Percentiles rank a stretch among this genome's conserved stretches.
Conservation (phyloP, 2,888 invertebrate species). For the Ochlodes sylvanus region DNA sequence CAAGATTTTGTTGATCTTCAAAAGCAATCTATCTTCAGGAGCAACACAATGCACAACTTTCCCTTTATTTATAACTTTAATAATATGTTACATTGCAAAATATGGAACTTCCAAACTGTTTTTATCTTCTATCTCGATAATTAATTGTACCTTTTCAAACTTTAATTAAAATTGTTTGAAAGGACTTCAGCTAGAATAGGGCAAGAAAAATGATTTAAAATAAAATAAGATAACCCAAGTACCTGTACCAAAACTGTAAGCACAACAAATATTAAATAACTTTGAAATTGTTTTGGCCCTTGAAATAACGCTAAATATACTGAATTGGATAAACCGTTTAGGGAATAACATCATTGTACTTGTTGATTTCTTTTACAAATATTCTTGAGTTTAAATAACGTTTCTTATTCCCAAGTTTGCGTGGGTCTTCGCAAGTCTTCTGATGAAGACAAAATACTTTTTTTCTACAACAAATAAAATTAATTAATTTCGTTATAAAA, state of each 20-base stretch:
- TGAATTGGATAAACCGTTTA: constrained; percentile 28
- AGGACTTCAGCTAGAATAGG: constrained; percentile 33
- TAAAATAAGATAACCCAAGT: constrained; percentile 27
- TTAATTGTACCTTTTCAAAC: constrained; percentile 31
- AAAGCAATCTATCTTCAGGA: no score
- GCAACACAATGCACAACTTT: background rate
- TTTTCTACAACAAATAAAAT: background rate
- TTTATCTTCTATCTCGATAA: constrained; percentile 22
- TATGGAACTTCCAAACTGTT: constrained; percentile 18
- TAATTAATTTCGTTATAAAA: background rate
- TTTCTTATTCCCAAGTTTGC: background rate
- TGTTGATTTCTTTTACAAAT: constrained; percentile 20
- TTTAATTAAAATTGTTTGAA: constrained; percentile 40
- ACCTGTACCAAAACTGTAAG: constrained; percentile 31
- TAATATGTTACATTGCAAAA: constrained; percentile 3
- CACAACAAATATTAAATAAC: constrained; percentile 40
- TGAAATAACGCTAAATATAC: constrained; percentile 18
- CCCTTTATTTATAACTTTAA: background rate
- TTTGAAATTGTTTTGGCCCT: constrained; percentile 29
- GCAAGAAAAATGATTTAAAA: constrained; percentile 39
- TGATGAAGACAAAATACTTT: background rate
- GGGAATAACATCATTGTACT: constrained; percentile 19
- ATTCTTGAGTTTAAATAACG: background rate
- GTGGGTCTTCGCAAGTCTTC: background rate
- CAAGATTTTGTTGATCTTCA: background rate